Conservation (phyloP, 2,797 vertebrate genomes). For the Eurystomus glaucurus region DNA sequence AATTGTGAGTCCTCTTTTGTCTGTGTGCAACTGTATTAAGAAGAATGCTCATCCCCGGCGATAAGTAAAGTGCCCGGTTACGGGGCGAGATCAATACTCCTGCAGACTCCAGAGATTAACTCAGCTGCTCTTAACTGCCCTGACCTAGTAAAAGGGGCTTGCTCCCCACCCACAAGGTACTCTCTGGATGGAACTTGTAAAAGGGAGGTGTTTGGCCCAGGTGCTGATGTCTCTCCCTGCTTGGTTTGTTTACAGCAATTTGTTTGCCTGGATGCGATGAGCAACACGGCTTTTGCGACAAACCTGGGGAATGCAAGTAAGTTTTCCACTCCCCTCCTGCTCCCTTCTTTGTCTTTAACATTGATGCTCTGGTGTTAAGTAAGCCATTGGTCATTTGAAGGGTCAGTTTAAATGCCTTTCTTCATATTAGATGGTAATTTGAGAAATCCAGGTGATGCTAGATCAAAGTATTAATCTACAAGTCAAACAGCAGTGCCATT, state of each 20-base stretch:
- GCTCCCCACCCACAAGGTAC: neutral
- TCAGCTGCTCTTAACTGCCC: constrained; percentile 63
- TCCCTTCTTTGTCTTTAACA: neutral
- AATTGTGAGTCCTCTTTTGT: constrained; percentile 95
- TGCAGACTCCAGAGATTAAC: constrained; percentile 73
- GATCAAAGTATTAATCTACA: constrained; percentile 37
- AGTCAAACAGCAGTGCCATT: neutral
- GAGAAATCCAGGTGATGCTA: neutral
- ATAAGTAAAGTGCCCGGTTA: constrained; percentile 83
- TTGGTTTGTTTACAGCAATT: constrained; percentile 88
- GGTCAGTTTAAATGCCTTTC: neutral
- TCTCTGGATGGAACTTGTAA: neutral
- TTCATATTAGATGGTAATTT: neutral
- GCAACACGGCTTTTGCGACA: constrained; percentile 95
- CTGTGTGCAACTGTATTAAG: constrained; percentile 92
- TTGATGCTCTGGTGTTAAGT: neutral
- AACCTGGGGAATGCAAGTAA: constrained; percentile 99
- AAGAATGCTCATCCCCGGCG: constrained; percentile 87
- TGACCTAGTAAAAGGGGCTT: constrained; percentile 29
- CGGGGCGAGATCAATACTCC: constrained; percentile 75
- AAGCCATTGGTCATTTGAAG: neutral
- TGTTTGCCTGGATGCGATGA: constrained; percentile 97
- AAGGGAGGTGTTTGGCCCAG: constrained; percentile 3
- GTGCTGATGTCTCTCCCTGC: constrained; percentile 70
- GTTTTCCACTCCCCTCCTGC: constrained; percentile 71